Evolutionary conservation across 2,888 invertebrate genomes (phyloP), one percentile per base, ranked within the genome.

Genomic region (Cepaea hortensis): DNA sequence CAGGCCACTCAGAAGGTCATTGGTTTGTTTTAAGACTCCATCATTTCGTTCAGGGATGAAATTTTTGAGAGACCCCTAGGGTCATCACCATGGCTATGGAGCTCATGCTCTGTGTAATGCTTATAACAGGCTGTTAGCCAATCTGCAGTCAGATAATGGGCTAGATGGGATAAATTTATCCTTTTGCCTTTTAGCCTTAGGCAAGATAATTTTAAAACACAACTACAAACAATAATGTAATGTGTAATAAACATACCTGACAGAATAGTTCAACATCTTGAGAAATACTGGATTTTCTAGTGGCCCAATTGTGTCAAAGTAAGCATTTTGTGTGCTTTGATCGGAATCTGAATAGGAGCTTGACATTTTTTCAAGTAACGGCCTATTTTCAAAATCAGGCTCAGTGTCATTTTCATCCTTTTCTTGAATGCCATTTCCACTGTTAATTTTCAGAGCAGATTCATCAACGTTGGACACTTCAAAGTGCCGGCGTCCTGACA

Each of bases 231-330:
- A 15, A 5, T 68, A 5, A 20, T 68, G 20, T 68, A 68, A n/a
- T 23, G 13, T 23, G 23, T n/a, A 5, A 73, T n/a, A 73, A 73
- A 23, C 13, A 35, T 85, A 85, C 85, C 85, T 85, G 46, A 85
- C 85, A 48, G 85, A 85, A 65, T 85, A 85, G 61, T 85, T 72
- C n/a, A 85, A 50, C 61, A 73, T 81, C 81, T 85, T 81, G 3
- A 85, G 75, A 62, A 85, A 85, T 11, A 6, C 13, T 48, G 81
- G 85, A 75, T 85, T 81, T 46, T 85, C 85, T n/a, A 85, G 72
- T n/a, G 85, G 85, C 11, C 85, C 85, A 75, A 85, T 85, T n/a
- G 85, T 85, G 62, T 85, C 85, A 18, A 80, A 65, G 50, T 85
- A 72, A n/a, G 73, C 50, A 73, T 81, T 85, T 48, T 81, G 11